These are phyloP conservation scores for Lasiurus borealis DNA, from an alignment of 2,113 vertebrate species.

Conservation along the genomic window DNA sequence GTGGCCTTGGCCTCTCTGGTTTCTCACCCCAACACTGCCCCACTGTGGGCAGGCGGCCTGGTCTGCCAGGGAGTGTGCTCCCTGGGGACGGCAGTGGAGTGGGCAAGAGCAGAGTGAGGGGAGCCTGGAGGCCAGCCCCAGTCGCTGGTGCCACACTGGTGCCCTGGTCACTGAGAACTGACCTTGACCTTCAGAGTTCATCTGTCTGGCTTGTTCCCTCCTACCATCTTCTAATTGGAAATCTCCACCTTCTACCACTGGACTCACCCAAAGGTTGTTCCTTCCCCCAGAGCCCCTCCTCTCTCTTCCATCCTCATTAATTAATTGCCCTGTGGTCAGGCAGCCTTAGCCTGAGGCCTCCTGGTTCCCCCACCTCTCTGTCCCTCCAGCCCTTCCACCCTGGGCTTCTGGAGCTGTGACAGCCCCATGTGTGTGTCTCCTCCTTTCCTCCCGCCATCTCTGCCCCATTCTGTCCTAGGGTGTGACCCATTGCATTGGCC, in stretches of 20 bases:
- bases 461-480: background rate
- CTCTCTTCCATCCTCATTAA: background rate
- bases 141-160: background rate
- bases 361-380: no score
- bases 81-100: background rate
- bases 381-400: background rate
- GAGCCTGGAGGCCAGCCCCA: background rate
- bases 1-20: slow-evolving; percentile 15
- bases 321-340: background rate
- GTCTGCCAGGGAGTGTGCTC: background rate
- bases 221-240: background rate
- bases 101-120: background rate
- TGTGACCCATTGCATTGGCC: background rate
- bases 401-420: background rate
- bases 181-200: background rate
- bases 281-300: background rate
- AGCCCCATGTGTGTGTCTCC: background rate
- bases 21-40: background rate
- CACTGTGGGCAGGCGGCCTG: background rate
- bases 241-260: background rate
- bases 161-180: background rate
- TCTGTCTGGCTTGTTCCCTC: background rate
- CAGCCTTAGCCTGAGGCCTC: background rate
- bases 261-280: background rate
- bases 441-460: background rate